These are phyloP conservation scores for Pemphigus obesinymphae DNA, from an alignment of 1,140 invertebrate species.

Conservation along the genomic window DNA sequence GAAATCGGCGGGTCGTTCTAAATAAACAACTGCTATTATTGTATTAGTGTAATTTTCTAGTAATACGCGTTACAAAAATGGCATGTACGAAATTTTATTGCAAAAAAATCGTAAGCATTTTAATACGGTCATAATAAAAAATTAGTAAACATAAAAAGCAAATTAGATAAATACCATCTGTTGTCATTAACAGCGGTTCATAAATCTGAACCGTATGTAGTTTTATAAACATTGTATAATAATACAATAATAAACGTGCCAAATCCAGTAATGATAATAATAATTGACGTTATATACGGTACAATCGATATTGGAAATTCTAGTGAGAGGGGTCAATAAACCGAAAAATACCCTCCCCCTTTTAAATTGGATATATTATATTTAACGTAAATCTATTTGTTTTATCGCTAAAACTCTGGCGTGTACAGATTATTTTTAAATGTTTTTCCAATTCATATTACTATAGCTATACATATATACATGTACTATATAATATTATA, in stretches of 20 bases:
- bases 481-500: too few relatives aligned
- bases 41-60: background rate
- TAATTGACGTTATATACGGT: background rate
- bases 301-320: background rate
- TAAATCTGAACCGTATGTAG: background rate
- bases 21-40: background rate
- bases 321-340: background rate
- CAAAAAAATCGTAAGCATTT: background rate
- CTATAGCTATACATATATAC: too few relatives aligned
- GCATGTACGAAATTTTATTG: background rate
- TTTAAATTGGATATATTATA: background rate
- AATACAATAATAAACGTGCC: background rate
- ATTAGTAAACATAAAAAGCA: background rate
- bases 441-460: too few relatives aligned
- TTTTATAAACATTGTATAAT: background rate
- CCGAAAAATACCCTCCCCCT: background rate
- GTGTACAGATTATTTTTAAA: too few relatives aligned
- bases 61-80: background rate
- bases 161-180: background rate
- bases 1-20: too few relatives aligned
- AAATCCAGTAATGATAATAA: background rate
- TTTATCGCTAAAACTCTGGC: background rate
- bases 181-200: conserved; percentile 8
- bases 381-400: background rate
- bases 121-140: background rate